Conservation (phyloP, 2,113 vertebrate genomes). For the Reinhardtius hippoglossoides region DNA sequence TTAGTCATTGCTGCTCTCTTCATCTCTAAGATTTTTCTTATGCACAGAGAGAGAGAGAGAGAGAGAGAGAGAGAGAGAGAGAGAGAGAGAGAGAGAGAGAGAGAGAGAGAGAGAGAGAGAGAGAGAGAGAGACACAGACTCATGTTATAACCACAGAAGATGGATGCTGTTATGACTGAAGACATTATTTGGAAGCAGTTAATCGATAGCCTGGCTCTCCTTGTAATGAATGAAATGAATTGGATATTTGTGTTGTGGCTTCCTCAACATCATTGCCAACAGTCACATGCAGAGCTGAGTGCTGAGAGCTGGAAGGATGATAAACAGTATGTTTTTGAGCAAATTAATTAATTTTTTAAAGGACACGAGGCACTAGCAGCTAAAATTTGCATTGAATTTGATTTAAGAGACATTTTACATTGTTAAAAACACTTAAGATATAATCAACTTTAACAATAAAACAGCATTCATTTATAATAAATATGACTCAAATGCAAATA, state of each 20-base stretch:
- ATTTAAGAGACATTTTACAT: background rate
- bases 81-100: background rate
- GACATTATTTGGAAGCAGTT: constrained; percentile 6
- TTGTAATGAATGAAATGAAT: constrained; percentile 29
- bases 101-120: background rate
- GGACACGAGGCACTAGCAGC: background rate
- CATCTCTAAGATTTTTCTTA: too few species aligned
- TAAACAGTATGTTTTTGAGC: background rate
- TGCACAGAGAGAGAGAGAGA: background rate
- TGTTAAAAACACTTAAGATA: background rate
- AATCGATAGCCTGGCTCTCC: constrained; percentile 19
- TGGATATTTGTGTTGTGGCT: background rate
- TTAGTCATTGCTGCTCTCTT: too few species aligned
- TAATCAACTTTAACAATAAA: background rate
- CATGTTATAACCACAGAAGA: background rate
- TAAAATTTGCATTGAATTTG: too few species aligned
- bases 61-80: background rate
- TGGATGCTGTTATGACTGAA: constrained; percentile 9
- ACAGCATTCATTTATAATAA: background rate
- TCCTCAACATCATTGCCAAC: background rate
- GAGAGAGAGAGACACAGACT: background rate
- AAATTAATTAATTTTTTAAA: background rate
- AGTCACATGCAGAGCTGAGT: background rate
- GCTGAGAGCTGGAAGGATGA: background rate
- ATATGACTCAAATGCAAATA: background rate